phyloP scores from a whole-genome alignment of 2,888 invertebrate genomes.

The Fabriciana adippe region DNA sequence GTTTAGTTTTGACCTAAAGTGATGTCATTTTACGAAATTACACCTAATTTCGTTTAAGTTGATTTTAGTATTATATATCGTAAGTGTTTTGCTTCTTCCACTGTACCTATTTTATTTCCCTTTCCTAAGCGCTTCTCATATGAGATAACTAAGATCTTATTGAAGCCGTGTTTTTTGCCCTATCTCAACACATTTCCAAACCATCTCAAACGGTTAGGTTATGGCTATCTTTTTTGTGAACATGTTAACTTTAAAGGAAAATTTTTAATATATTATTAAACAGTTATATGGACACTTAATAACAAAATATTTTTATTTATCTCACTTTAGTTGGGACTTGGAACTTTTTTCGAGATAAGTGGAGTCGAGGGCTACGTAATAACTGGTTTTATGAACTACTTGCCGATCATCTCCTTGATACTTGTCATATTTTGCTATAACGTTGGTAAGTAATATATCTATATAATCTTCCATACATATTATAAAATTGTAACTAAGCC shows the following conservation, averaged over 20 bases:
- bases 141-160: too few species aligned
- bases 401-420: slow-evolving; percentile 63
- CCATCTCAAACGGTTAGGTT: too few species aligned
- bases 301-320: slow-evolving; percentile 22
- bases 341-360: slow-evolving; percentile 56
- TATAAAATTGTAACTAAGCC: too few species aligned
- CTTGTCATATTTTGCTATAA: slow-evolving; percentile 60
- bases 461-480: background rate
- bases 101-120: too few species aligned
- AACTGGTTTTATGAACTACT: slow-evolving; percentile 57
- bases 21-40: too few species aligned
- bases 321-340: slow-evolving; percentile 56
- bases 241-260: background rate
- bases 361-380: slow-evolving; percentile 43
- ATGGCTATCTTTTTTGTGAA: background rate
- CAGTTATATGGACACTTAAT: background rate
- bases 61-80: too few species aligned
- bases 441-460: slow-evolving; percentile 54
- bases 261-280: background rate
- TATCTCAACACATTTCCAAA: too few species aligned
- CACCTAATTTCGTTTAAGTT: too few species aligned
- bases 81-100: too few species aligned
- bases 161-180: too few species aligned
- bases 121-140: too few species aligned
- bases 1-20: too few species aligned